Percentiles rank a stretch among this genome's conserved stretches.
Conservation (phyloP, 1,140 invertebrate species). For the Zaprionus kolodkinae region DNA sequence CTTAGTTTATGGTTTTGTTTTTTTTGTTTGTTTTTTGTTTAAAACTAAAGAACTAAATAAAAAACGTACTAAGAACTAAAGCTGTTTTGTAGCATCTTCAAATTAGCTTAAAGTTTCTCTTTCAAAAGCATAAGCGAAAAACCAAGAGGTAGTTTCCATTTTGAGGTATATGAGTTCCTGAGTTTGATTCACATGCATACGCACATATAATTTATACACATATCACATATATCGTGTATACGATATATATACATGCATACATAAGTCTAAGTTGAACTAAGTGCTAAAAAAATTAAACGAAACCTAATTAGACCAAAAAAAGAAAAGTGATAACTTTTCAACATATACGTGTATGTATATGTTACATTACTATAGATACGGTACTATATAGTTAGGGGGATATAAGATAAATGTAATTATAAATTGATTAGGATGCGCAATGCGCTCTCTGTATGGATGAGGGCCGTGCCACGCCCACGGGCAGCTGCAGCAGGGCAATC, state of each 20-base stretch:
- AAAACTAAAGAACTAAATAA: conserved; percentile 46
- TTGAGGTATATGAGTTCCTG: conserved; percentile 84
- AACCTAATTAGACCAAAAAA: conserved; percentile 33
- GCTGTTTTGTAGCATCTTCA: conserved; percentile 73
- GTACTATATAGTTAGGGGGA: neutral
- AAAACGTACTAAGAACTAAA: conserved; percentile 67
- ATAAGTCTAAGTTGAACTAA: conserved; percentile 48
- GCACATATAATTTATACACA: conserved; percentile 23
- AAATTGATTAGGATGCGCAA: neutral
- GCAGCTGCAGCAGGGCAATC: neutral
- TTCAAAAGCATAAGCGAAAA: conserved; percentile 50
- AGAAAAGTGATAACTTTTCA: neutral
- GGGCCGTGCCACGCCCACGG: conserved; percentile 15
- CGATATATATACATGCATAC: conserved; percentile 16
- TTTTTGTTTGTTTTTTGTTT: conserved; percentile 2
- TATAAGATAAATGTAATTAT: conserved; percentile 4
- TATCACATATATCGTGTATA: neutral
- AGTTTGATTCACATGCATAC: conserved; percentile 69
- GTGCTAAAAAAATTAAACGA: conserved; percentile 39
- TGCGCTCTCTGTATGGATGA: neutral
- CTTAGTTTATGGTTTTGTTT: conserved; percentile 17
- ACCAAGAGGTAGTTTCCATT: conserved; percentile 56
- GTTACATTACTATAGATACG: neutral
- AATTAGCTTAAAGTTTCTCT: conserved; percentile 54
- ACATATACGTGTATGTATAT: no score